These are phyloP conservation scores for Coturnix japonica DNA, from an alignment of 2,113 vertebrate genomes.

Conservation along the genomic window DNA sequence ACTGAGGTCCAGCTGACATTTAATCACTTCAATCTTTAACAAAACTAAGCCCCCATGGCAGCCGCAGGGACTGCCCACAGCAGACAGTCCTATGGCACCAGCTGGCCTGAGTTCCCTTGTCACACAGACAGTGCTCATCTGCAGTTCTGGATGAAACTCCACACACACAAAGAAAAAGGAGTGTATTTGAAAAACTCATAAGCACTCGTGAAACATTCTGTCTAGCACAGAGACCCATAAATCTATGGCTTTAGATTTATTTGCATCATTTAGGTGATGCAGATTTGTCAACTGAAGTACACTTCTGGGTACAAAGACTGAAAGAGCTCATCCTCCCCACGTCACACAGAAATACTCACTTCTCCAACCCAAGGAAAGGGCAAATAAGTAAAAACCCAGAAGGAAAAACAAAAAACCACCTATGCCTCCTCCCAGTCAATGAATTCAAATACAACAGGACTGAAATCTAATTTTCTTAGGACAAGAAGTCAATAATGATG, in stretches of 20 bases:
- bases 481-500: conserved; percentile 51
- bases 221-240: no score
- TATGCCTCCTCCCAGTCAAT: background rate
- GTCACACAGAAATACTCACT: background rate
- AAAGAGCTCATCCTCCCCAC: background rate
- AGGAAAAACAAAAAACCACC: background rate
- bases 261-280: no score
- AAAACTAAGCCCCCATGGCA: background rate
- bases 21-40: background rate
- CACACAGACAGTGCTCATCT: background rate
- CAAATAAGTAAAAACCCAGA: background rate
- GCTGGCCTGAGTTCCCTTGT: background rate
- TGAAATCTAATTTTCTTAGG: conserved; percentile 32
- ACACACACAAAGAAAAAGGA: background rate
- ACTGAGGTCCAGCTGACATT: conserved; percentile 2
- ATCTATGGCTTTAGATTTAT: no score
- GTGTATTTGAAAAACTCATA: background rate
- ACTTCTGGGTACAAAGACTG: background rate
- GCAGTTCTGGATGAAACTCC: background rate
- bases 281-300: no score
- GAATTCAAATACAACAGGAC: background rate
- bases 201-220: background rate
- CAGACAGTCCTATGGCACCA: background rate
- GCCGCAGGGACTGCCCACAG: background rate
- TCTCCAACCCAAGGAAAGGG: background rate